A percentile compares a stretch with the other conserved stretches of the same genome.
These are phyloP conservation scores for Salvelinus sp. DNA, from an alignment of 2,113 vertebrate species.

Conservation along the genomic window DNA sequence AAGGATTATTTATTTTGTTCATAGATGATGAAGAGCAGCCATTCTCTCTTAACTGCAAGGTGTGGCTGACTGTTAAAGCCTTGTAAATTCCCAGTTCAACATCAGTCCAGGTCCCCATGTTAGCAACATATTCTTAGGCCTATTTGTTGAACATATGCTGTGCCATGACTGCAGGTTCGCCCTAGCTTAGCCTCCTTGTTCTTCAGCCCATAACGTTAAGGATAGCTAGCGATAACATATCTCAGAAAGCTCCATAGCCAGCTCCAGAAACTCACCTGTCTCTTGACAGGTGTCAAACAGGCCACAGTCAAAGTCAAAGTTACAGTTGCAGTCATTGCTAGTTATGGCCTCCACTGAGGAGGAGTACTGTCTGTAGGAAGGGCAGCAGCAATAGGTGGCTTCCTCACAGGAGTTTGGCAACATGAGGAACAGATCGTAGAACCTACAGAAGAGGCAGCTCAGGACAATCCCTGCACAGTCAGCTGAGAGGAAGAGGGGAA, in stretches of 20 bases:
- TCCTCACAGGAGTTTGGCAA: conserved; percentile 62
- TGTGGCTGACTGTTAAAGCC: not conserved
- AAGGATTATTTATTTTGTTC: no score
- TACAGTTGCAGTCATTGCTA: conserved; percentile 51
- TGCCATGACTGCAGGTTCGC: no score
- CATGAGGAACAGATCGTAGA: conserved; percentile 69
- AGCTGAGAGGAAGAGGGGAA: conserved; percentile 56
- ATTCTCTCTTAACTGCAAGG: no score
- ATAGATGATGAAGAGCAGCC: no score
- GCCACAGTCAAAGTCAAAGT: conserved; percentile 64
- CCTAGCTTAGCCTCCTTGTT: no score
- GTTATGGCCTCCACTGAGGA: conserved; percentile 35
- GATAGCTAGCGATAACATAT: conserved; percentile 71
- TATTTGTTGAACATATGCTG: no score
- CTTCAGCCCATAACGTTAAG: no score
- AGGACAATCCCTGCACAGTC: conserved; percentile 74
- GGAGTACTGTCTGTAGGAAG: conserved; percentile 58
- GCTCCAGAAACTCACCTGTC: conserved; percentile 72
- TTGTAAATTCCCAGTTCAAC: not conserved
- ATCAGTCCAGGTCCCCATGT: not conserved
- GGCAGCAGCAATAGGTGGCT: conserved; percentile 57
- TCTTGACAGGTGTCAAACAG: conserved; percentile 67
- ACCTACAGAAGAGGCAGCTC: conserved; percentile 76
- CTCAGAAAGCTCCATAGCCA: conserved; percentile 79
- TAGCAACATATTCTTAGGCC: not conserved